Evolutionary conservation across 2,888 invertebrate genomes (phyloP).

Genomic region (Itoplectis maculator): DNA sequence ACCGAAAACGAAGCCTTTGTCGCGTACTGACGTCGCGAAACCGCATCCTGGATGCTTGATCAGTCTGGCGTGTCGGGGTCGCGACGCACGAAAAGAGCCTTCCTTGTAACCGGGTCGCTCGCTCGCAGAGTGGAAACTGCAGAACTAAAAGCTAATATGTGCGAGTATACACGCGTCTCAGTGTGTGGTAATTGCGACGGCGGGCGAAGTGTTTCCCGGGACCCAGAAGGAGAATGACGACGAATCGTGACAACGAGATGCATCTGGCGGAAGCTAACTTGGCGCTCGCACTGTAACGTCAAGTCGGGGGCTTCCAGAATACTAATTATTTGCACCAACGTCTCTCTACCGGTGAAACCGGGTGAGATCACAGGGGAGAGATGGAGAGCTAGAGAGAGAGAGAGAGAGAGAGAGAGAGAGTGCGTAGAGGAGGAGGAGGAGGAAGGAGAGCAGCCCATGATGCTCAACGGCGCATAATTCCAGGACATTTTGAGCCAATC

Average conservation of each 20-base stretch:
- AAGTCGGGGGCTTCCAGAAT: conserved; percentile 24
- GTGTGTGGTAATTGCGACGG: background rate
- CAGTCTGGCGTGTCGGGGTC: background rate
- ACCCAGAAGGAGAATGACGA: background rate
- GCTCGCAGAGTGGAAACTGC: background rate
- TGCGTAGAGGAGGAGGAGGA: conserved; percentile 20
- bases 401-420: background rate
- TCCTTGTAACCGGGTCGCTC: too few relatives aligned
- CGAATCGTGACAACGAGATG: conserved; percentile 25
- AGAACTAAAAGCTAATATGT: background rate
- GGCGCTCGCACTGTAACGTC: background rate
- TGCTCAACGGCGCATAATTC: conserved; percentile 71
- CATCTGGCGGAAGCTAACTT: conserved; percentile 17
- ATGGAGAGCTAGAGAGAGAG: too few relatives aligned
- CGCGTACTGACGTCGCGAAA: background rate
- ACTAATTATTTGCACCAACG: conserved; percentile 73
- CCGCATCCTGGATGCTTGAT: background rate
- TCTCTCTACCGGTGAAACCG: background rate
- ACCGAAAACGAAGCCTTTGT: background rate
- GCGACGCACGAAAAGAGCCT: background rate
- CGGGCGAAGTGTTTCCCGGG: background rate
- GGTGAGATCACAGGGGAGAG: too few relatives aligned
- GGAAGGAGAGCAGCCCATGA: conserved; percentile 47
- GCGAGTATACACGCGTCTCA: background rate
- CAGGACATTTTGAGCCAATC: conserved; percentile 27